phyloP scores from a whole-genome alignment of 2,888 invertebrate genomes.

The Luperina nickerlii region DNA sequence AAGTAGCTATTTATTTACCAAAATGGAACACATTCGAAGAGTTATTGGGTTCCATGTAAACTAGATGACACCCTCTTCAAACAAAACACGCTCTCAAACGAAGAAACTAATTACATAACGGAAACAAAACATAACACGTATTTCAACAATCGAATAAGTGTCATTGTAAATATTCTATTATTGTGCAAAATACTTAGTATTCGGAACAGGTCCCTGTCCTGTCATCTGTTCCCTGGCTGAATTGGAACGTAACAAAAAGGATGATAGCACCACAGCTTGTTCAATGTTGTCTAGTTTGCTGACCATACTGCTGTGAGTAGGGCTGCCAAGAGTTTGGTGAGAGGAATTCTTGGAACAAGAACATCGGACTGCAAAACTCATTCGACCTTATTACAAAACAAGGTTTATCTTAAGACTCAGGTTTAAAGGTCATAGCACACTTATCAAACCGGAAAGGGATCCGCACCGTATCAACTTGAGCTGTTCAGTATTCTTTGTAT shows the following conservation, averaged over 20 bases:
- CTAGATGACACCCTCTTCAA: not conserved
- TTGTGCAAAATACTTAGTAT: conserved; percentile 35
- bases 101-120: conserved; percentile 6
- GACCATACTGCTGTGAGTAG: conserved; percentile 3
- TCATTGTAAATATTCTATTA: conserved; percentile 40
- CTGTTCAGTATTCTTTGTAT: too few relatives aligned
- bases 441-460: too few relatives aligned
- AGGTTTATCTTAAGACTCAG: too few relatives aligned
- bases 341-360: not conserved
- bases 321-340: not conserved
- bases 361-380: not conserved
- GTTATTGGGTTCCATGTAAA: too few relatives aligned
- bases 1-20: not conserved
- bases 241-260: conserved; percentile 24
- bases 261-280: conserved; percentile 6
- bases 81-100: conserved; percentile 1
- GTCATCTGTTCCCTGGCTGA: not conserved
- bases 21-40: not conserved
- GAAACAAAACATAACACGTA: conserved; percentile 33
- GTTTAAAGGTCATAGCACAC: too few relatives aligned
- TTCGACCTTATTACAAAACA: too few relatives aligned
- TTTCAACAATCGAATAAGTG: conserved; percentile 26
- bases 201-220: conserved; percentile 32
- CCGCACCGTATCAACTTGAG: too few relatives aligned
- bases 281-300: conserved; percentile 22